Evolutionary conservation across 2,797 vertebrate species (phyloP).

Genomic region (Erethizon dorsatum): DNA sequence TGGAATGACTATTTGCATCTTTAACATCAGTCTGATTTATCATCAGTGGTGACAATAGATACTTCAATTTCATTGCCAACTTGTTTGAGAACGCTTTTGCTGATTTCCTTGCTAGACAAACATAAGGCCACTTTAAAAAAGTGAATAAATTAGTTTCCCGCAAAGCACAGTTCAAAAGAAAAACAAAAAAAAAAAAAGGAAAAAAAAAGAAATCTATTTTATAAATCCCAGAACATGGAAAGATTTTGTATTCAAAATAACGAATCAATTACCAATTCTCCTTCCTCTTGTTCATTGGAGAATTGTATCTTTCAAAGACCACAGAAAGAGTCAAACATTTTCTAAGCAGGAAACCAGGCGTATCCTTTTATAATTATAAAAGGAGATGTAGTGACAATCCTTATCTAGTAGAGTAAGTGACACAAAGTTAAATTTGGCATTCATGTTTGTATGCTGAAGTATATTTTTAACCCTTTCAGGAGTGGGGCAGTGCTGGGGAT

Average conservation of each 20-base stretch:
- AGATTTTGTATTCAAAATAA: conserved; percentile 59
- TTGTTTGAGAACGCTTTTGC: conserved; percentile 79
- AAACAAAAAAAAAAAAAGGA: conserved; percentile 63
- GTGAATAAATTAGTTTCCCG: conserved; percentile 78
- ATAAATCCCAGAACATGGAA: conserved; percentile 12
- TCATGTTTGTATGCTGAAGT: not conserved
- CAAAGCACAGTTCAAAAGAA: conserved; percentile 68
- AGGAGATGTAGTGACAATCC: not conserved
- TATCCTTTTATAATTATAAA: conserved; percentile 27
- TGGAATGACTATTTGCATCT: conserved; percentile 77
- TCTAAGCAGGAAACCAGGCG: conserved; percentile 42
- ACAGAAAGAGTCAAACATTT: conserved; percentile 45
- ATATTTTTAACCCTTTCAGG: not conserved
- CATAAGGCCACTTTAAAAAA: conserved; percentile 77
- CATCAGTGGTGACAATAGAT: conserved; percentile 76
- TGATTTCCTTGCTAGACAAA: conserved; percentile 83
- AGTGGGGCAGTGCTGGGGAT: not conserved
- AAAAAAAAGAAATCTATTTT: conserved; percentile 56
- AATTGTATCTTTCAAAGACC: conserved; percentile 27
- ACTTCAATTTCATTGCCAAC: conserved; percentile 76
- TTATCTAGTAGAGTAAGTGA: not conserved
- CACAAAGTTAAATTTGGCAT: conserved; percentile 33
- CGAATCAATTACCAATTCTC: conserved; percentile 63
- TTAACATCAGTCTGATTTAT: conserved; percentile 80
- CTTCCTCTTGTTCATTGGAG: conserved; percentile 45